Conservation (phyloP, 1,140 invertebrate genomes). For the Chironomus striatipennis region DNA sequence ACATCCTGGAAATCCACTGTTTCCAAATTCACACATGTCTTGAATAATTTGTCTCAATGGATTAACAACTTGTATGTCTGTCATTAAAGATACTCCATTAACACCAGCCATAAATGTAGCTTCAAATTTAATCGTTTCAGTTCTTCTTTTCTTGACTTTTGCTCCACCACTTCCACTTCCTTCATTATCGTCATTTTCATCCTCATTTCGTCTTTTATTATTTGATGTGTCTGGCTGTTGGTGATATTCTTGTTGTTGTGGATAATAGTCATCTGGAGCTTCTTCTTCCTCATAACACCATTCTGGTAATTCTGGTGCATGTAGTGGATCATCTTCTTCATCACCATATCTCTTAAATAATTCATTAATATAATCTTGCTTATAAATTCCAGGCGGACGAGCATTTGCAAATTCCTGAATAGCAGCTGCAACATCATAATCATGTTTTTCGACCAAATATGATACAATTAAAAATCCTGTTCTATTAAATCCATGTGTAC, state of each 20-base stretch:
- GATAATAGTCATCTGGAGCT: constrained; percentile 26
- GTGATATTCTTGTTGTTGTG: constrained; percentile 28
- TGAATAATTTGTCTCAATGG: constrained; percentile 71
- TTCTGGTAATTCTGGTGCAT: constrained; percentile 65
- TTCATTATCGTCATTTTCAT: constrained; percentile 26
- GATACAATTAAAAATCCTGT: constrained; percentile 86
- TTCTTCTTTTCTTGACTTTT: constrained; percentile 33
- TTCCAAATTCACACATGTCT: constrained; percentile 71
- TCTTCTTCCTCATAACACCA: constrained; percentile 58
- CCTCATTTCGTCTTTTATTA: constrained; percentile 26
- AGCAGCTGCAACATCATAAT: constrained; percentile 71
- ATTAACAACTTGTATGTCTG: constrained; percentile 46
- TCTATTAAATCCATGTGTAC: constrained; percentile 98
- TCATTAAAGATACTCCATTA: constrained; percentile 51
- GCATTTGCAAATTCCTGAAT: constrained; percentile 63
- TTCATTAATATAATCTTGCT: constrained; percentile 65
- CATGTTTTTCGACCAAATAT: constrained; percentile 75
- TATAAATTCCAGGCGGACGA: constrained; percentile 70
- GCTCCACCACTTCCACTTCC: constrained; percentile 26
- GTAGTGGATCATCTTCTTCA: constrained; percentile 55
- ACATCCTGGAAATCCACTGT: constrained; percentile 82
- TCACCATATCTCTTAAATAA: constrained; percentile 71
- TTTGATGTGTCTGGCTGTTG: constrained; percentile 29
- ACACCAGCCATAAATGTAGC: constrained; percentile 75
- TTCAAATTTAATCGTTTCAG: constrained; percentile 44